Evolutionary conservation across 2,797 vertebrate species (phyloP), one percentile per base, ranked within the genome.

Genomic region (Anabacerthia variegaticeps): DNA sequence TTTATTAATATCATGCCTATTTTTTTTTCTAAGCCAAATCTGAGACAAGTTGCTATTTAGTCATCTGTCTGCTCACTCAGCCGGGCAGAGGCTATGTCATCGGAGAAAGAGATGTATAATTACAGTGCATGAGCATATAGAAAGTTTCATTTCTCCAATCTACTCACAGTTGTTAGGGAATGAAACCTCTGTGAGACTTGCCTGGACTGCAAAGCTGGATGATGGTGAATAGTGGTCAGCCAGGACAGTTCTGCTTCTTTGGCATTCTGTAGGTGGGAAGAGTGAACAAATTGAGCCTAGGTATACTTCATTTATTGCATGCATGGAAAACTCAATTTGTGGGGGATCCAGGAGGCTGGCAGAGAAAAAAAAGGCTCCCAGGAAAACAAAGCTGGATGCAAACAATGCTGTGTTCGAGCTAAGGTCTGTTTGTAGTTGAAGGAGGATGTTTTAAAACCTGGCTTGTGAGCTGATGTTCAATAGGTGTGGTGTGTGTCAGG

Each of bases 1-100:
- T 63, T 92, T 93, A 91, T 94, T 96, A 94, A 85, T 92, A 92
- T 86, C 59, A 51, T 66, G 20, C 62, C 37, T 84, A 2, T 36
- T 88, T 88, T 90, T 88, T 82, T 61, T 92, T 23, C 46, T 41
- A 39, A 69, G 59, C 74, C 63, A 82, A 79, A 76, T 89, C 88
- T 1, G 9, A 91, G 82, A 66, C 69, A 92, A 92, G 62, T 78
- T 84, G 51, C 76, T 93, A 28, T 91, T 89, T 91, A 92, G 89
- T 94, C 11, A 2, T 84, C 74, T 90, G 43, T 85, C 79, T 89
- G 69, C 44, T 91, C 20, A 2, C 43, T 89, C 3, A 34, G 28
- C 41, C 54, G 66, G 76, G 69, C 82, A 81, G 74, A 84, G 67
- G n/a, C 87, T 88, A 10, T 72, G 58, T 59, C 58, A 39, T 12